Base-by-base conservation (phyloP, 2,797 vertebrate genomes). In the Champsocephalus esox region DNA sequence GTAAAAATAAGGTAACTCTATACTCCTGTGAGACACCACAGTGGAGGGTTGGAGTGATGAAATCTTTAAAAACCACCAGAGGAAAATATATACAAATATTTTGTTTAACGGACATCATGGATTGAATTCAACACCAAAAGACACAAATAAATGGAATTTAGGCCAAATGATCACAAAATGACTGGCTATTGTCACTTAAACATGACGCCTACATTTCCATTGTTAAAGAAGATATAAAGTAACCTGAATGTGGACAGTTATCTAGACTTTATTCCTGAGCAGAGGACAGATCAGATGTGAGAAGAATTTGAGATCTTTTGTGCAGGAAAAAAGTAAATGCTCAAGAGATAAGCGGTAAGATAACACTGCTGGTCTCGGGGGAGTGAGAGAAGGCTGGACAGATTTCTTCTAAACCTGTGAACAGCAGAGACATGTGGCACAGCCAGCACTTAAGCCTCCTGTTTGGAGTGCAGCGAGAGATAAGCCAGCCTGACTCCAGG, bases 401-500 rank as follows among this genome's bases (percentile, higher is more conserved):
- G 69, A 86, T 88, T 87, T 76, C 75, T 84, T 81, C 55, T 82
- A 79, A 91, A 91, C 82, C 90, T 87, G 88, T 83, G 81, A 93
- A 88, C 76, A 90, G 75, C 77, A 67, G 68, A 86, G 86, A 85
- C 87, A 92, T 90, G 91, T 75, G 86, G 83, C 81, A 74, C 80
- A 80, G 79, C 61, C 74, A 63, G 83, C 86, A 82, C 92, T 91
- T 93, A 89, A 93, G 86, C 91, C 83, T 60, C 61, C 63, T 91
- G 93, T 93, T 91, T 87, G 77, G 81, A 83, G 87, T 80, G 85
- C 66, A 79, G 81, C 72, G 50, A 52, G 82, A 92, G 92, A 92
- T 94, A 92, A 94, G 88, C 76, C 70, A 52, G 52, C 32, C 86
- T 86, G 87, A 93, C 92, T 92, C 80, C 87, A 88, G 81, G 80